Conservation (phyloP, 2,797 vertebrate genomes). For the Acanthurus tractus region DNA sequence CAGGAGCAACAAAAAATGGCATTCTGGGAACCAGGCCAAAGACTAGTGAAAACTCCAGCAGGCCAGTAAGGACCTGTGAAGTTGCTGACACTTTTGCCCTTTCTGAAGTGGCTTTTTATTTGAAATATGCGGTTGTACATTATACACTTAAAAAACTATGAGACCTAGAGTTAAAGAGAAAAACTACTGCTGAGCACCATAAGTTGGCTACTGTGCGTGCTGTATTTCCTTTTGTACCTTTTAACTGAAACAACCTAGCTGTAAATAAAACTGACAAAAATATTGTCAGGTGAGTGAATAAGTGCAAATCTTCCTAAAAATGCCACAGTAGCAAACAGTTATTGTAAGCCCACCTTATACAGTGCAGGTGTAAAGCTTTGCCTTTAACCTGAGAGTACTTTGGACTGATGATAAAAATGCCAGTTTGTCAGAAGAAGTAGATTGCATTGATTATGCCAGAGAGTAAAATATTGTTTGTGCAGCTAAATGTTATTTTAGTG, state of each 20-base stretch:
- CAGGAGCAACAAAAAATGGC: conserved; percentile 54
- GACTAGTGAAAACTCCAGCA: conserved; percentile 31
- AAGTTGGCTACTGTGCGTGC: background rate
- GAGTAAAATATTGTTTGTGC: background rate
- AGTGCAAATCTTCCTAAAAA: background rate
- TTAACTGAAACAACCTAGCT: background rate
- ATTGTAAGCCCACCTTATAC: too few species aligned
- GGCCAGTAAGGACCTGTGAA: conserved; percentile 49
- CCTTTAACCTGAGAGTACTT: background rate
- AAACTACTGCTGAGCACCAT: background rate
- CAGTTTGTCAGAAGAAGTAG: background rate
- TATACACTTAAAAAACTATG: background rate
- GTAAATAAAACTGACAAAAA: background rate
- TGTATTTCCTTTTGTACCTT: background rate
- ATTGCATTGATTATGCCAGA: background rate
- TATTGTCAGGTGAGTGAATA: background rate
- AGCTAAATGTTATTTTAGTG: background rate
- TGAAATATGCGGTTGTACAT: background rate
- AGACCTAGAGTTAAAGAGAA: background rate
- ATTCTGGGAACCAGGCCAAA: conserved; percentile 67
- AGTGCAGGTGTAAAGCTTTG: background rate
- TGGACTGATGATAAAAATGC: background rate
- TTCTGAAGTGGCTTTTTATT: conserved; percentile 5
- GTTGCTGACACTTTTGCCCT: conserved; percentile 11
- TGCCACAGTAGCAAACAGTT: background rate